Conservation (phyloP, 2,888 invertebrate species). For the Lypha dubia region DNA sequence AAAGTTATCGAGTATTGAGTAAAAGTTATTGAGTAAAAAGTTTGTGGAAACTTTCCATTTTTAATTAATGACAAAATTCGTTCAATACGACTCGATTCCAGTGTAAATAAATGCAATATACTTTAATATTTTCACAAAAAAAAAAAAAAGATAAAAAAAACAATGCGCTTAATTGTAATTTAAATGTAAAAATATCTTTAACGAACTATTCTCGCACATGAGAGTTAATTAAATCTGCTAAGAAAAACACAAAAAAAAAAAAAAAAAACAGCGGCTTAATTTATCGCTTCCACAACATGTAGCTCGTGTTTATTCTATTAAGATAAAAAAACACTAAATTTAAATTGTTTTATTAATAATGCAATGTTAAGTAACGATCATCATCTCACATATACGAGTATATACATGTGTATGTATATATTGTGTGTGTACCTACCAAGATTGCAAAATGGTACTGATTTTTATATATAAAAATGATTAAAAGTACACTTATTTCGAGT, state of each 20-base stretch:
- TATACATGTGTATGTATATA: background rate
- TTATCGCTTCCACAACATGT: constrained; percentile 38
- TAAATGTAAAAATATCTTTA: constrained; percentile 13
- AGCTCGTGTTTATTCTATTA: constrained; percentile 55
- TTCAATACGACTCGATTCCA: too few relatives aligned
- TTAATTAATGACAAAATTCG: too few relatives aligned
- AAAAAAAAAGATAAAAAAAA: too few relatives aligned
- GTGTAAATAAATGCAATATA: background rate
- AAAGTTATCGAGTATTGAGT: too few relatives aligned
- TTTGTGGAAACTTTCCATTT: too few relatives aligned
- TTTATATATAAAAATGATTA: too few relatives aligned
- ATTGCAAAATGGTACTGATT: background rate
- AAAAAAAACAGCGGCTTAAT: too few relatives aligned
- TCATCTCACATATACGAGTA: too few relatives aligned
- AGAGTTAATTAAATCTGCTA: constrained; percentile 59
- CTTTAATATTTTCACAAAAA: background rate
- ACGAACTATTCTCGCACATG: constrained; percentile 48
- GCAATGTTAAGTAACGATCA: too few relatives aligned
- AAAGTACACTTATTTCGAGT: too few relatives aligned
- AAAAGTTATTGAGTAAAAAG: too few relatives aligned
- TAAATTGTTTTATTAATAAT: background rate
- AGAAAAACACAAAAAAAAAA: constrained; percentile 13
- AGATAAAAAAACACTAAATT: constrained; percentile 8
- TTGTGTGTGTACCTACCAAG: background rate
- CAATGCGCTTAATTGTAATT: constrained; percentile 6